These are phyloP conservation scores for Alsophila aescularia DNA, from an alignment of 2,888 invertebrate species.

Conservation along the genomic window DNA sequence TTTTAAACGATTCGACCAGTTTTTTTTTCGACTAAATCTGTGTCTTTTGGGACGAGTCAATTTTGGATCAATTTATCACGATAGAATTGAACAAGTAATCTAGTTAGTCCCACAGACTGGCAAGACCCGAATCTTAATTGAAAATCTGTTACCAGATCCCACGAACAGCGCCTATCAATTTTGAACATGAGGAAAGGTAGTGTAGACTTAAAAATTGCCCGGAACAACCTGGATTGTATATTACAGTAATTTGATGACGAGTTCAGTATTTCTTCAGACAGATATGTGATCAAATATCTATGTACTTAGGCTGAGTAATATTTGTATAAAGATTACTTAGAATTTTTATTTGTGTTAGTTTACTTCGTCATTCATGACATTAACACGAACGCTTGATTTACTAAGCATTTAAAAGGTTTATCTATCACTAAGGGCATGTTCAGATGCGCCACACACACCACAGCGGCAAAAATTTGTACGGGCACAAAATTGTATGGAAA, in stretches of 20 bases:
- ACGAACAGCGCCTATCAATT: constrained; percentile 43
- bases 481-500: no score
- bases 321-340: neutral
- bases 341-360: neutral
- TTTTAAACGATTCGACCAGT: neutral
- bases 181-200: constrained; percentile 41
- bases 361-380: neutral
- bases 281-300: no score
- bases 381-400: neutral
- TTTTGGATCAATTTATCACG: constrained; percentile 22
- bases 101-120: constrained; percentile 9
- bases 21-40: neutral
- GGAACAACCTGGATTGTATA: neutral
- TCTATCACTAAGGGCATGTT: no score
- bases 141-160: constrained; percentile 45
- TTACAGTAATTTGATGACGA: no score
- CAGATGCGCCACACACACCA: no score
- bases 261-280: no score
- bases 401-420: neutral
- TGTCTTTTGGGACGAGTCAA: neutral
- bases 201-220: constrained; percentile 12
- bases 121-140: constrained; percentile 40
- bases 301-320: no score
- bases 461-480: no score
- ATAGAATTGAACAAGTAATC: constrained; percentile 22